Conservation (phyloP, 2,113 vertebrate species). For the Urocolius indicus region DNA sequence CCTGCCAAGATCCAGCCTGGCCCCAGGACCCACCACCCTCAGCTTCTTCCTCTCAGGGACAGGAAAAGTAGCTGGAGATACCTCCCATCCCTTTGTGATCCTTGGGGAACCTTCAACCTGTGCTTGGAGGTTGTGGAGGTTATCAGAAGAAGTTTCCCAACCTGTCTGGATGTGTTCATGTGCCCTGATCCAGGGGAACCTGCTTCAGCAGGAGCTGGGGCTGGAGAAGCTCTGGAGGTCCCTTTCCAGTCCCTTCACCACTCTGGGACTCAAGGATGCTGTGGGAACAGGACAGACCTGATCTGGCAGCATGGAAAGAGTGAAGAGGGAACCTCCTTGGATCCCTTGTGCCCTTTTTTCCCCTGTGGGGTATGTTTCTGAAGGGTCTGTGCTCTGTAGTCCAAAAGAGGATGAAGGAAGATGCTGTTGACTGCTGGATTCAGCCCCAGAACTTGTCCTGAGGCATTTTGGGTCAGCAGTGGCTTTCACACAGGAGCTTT, state of each 20-base stretch:
- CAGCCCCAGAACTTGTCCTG: background rate
- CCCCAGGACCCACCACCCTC: background rate
- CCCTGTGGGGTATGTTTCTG: background rate
- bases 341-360: background rate
- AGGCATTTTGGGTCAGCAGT: background rate
- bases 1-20: background rate
- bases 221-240: no score
- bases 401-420: background rate
- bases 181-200: no score
- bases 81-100: background rate
- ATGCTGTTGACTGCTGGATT: background rate
- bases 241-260: no score
- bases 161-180: no score
- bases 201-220: no score
- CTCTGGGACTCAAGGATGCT: no score
- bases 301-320: rapidly evolving
- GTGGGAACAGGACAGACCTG: background rate
- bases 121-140: no score
- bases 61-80: background rate
- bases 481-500: background rate
- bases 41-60: background rate
- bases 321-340: background rate
- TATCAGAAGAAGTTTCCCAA: no score
- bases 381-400: background rate
- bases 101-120: background rate